phyloP scores from a whole-genome alignment of 53 echinoderm and acorn worm genomes.

The Glandiceps talaboti region DNA sequence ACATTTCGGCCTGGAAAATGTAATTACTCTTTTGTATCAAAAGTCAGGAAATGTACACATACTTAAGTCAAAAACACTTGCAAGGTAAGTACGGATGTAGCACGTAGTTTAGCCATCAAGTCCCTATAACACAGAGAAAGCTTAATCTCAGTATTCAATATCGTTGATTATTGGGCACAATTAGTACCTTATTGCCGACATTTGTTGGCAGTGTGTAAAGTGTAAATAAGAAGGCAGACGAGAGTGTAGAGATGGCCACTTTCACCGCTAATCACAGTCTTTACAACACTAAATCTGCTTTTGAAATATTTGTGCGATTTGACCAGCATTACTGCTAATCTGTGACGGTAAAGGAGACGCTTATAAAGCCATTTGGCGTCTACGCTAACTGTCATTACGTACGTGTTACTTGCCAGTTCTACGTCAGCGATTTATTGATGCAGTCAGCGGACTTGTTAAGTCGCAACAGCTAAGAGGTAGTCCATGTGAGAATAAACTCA shows the following conservation, averaged over 20 bases:
- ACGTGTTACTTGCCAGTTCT: background rate
- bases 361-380: background rate
- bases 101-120: no score
- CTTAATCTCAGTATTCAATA: background rate
- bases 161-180: background rate
- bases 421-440: background rate
- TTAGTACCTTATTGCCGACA: background rate
- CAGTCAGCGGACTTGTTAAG: background rate
- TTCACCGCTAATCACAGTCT: background rate
- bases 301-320: background rate
- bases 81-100: no score
- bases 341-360: background rate
- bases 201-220: background rate
- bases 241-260: background rate
- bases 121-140: no score
- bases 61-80: no score
- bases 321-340: background rate
- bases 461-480: background rate
- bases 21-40: no score
- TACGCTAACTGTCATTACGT: background rate
- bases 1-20: no score
- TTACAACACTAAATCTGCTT: background rate
- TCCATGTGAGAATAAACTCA: background rate
- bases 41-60: no score
- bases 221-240: background rate